Evolutionary conservation across 2,797 vertebrate species (phyloP), one percentile per base, ranked within the genome.

Genomic region (Parotocinclus haroldoi): DNA sequence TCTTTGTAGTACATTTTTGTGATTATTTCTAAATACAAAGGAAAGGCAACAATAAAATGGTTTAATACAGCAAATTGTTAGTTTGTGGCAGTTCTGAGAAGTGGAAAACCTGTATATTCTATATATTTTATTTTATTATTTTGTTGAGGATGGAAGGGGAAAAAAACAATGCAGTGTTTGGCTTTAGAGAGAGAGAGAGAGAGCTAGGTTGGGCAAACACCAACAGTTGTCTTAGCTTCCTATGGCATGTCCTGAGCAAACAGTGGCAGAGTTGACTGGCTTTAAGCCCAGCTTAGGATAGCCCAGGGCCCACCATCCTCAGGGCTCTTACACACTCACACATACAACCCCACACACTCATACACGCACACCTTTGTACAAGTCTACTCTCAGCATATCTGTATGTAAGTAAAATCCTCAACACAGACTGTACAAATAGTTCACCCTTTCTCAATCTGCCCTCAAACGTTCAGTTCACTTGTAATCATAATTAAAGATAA

Each of bases 231-330:
- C 88, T 79, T 86, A 92, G 89, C 87, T 91, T 92, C 89, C 81
- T 88, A 79, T 87, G 88, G 87, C 83, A 84, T 76, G 85, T 89
- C 86, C 89, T 93, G 81, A 87, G 89, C 89, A 93, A 95, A 92
- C 83, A 91, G 63, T 78, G 66, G 76, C 78, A 76, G 80, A 89
- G 89, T 89, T 83, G 79, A 76, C 84, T 79, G 87, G 78, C 89
- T 91, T 82, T 66, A n/a, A 79, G 66, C 72, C 77, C 52, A 79
- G 69, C 79, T 80, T 73, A 37, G 14, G 73, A 78, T 73, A 79
- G 18, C 69, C 58, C 68, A 42, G 53, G 63, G 73, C 70, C 70
- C 76, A 63, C 70, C 17, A 60, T 38, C 50, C 63, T 36, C 36
- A 27, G 58, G 54, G 19, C 56, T 49, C 49, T n/a, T 40, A 51